Base-by-base conservation (phyloP, 2,888 invertebrate species). In the Hirtodrosophila duncani region DNA sequence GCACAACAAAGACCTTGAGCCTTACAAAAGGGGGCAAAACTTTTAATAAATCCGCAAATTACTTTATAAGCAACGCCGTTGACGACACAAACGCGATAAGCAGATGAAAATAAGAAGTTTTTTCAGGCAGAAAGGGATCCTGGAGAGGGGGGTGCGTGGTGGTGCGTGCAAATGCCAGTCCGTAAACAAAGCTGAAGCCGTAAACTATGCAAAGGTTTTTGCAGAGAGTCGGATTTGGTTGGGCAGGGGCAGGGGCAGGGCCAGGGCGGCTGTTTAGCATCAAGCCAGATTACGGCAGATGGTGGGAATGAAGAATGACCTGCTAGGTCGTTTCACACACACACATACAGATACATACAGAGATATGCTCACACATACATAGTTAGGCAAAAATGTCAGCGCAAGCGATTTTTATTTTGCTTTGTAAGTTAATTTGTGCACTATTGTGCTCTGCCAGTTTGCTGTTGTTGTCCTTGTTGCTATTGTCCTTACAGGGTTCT, bases 341-440 rank as follows among this genome's bases (percentile, higher is more conserved):
- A 24, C 14, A 33, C 36, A 29, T 20, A 20, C 23, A n/a, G n/a
- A 17, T 9, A 6, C 11, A 24, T n/a, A 20, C 0, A 26, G 14
- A 9, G 20, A 17, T 3, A 37, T 8, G 10, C 30, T 24, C 18
- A 27, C 51, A 52, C 38, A 59, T 53, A 59, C 58, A 62, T 57
- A 33, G 16, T 57, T 53, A 44, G 61, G 27, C 41, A 30, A 55
- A 68, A 68, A 64, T 58, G 39, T 56, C 65, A 50, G 72, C 77
- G 58, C 58, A 79, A 79, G 72, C 79, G 55, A 61, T 75, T 79
- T 72, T 72, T 75, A 72, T 69, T 77, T 63, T 59, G 66, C 70
- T 65, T 74, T 77, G 75, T 74, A 71, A 79, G 81, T 78, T 79
- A 81, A 78, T 81, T 81, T 81, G 81, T 52, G 59, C 81, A 75